Percentiles rank a stretch among this genome's conserved stretches.
Conservation (phyloP, 2,797 vertebrate species). For the Sebastes vulpes region DNA sequence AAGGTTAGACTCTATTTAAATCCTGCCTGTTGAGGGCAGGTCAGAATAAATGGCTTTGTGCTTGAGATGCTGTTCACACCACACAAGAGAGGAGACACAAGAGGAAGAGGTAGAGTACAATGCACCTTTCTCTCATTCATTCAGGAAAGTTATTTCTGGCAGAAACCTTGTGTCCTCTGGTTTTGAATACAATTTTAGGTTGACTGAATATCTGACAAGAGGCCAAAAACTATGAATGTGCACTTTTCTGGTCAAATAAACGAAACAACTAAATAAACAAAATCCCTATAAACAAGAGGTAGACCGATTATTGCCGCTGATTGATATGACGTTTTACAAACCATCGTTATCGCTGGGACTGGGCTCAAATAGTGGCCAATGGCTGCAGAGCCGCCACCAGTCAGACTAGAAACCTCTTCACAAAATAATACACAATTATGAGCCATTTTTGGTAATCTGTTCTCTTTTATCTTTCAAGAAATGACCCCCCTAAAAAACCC, state of each 20-base stretch:
- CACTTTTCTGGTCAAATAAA: not conserved
- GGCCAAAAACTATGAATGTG: not conserved
- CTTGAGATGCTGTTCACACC: slow-evolving; percentile 11
- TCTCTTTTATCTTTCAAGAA: not conserved
- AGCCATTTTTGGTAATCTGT: not conserved
- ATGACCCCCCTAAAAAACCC: not conserved
- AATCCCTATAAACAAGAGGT: not conserved
- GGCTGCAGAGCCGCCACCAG: no score
- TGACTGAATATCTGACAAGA: not conserved
- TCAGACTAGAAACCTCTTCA: not conserved
- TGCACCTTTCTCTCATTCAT: not conserved
- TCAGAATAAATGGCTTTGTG: slow-evolving; percentile 19
- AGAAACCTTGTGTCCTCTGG: not conserved
- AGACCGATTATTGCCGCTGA: no score
- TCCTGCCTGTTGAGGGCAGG: not conserved
- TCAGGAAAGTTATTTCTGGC: not conserved
- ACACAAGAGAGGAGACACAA: not conserved
- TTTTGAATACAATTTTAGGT: not conserved
- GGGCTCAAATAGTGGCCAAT: not conserved
- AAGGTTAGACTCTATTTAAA: slow-evolving; percentile 21
- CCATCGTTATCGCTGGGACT: not conserved
- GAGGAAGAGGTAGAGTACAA: not conserved
- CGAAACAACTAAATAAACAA: not conserved
- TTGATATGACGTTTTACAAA: not conserved
- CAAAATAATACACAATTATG: not conserved